These are phyloP conservation scores for Drosophila neocordata DNA, from an alignment of 1,140 invertebrate genomes.

Conservation along the genomic window DNA sequence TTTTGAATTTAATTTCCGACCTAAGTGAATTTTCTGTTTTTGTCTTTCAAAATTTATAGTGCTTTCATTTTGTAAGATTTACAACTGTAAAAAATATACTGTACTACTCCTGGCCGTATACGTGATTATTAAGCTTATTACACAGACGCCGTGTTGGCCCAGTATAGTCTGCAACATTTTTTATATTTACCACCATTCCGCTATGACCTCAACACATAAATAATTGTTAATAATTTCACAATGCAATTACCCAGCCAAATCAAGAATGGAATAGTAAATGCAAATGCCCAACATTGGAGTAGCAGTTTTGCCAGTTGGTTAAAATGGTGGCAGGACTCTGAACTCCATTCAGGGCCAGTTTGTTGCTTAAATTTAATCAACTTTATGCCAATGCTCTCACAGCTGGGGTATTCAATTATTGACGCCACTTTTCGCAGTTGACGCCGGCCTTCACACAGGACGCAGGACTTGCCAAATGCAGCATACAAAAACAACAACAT, in stretches of 20 bases:
- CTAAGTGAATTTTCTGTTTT: background rate
- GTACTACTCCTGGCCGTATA: conserved; percentile 27
- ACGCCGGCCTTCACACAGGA: conserved; percentile 58
- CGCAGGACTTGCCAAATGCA: conserved; percentile 44
- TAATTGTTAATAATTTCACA: conserved; percentile 61
- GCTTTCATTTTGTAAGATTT: background rate
- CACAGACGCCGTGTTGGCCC: conserved; percentile 37
- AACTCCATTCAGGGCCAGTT: background rate
- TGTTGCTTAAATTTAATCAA: conserved; percentile 73
- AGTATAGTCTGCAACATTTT: conserved; percentile 13
- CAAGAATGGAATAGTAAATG: conserved; percentile 57
- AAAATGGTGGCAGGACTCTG: no score
- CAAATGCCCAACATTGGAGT: conserved; percentile 27
- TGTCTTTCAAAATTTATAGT: background rate
- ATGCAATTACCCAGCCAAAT: conserved; percentile 62
- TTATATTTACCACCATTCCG: background rate
- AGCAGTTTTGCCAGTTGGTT: background rate
- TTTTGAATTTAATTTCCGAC: background rate
- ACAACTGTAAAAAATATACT: background rate
- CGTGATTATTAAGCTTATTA: conserved; percentile 41
- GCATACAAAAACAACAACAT: conserved; percentile 48
- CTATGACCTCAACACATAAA: conserved; percentile 23
- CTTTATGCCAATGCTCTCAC: conserved; percentile 41
- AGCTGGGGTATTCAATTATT: conserved; percentile 69
- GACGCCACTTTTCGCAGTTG: conserved; percentile 58